Evolutionary conservation across 2,113 vertebrate species (phyloP).

Genomic region (Fulmarus glacialis): DNA sequence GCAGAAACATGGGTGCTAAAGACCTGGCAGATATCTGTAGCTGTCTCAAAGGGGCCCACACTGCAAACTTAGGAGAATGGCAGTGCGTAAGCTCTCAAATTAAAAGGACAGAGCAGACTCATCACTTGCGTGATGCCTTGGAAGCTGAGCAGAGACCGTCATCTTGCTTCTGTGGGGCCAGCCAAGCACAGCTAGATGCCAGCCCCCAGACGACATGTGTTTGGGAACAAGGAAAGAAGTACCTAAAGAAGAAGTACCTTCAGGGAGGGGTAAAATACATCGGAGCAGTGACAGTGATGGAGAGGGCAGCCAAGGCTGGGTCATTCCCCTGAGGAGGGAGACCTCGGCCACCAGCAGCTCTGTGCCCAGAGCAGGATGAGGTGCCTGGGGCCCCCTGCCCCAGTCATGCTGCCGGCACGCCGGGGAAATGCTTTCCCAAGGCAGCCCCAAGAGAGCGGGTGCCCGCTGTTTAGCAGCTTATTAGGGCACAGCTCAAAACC

Average conservation of each 20-base stretch:
- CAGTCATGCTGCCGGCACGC: neutral
- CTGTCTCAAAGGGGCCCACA: neutral
- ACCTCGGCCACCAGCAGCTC: neutral
- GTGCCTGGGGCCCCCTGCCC: neutral
- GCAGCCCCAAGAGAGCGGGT: neutral
- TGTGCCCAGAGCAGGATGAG: accelerated
- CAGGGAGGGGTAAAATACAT: neutral
- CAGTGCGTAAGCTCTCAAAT: neutral
- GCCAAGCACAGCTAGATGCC: neutral
- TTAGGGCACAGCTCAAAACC: neutral
- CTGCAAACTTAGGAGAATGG: neutral
- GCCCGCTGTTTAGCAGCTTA: neutral
- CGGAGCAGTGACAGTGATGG: neutral
- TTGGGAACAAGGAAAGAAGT: neutral
- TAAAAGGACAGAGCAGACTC: neutral
- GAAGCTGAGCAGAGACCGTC: neutral
- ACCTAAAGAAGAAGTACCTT: neutral
- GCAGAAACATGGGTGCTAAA: neutral
- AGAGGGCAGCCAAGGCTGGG: neutral
- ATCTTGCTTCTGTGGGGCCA: neutral
- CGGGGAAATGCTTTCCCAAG: neutral
- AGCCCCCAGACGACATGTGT: accelerated
- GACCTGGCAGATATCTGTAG: neutral
- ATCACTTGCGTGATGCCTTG: neutral
- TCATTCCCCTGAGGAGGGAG: neutral